Base-by-base conservation (phyloP, 2,888 invertebrate genomes). In the Thymelicus lineola region DNA sequence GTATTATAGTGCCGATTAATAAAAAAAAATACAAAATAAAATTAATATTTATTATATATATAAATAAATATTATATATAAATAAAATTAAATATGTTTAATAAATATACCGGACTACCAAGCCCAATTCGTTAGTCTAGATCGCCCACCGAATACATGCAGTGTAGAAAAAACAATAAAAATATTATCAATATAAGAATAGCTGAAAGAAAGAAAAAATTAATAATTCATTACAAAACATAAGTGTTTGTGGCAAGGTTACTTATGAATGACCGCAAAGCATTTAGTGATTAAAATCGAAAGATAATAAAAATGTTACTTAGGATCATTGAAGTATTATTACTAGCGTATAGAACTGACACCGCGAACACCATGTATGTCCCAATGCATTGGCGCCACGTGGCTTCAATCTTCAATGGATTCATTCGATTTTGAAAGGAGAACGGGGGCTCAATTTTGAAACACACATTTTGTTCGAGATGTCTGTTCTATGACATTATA, bases 71-170 rank as follows among this genome's bases (percentile, higher is more conserved):
- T 14, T 53, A 42, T 46, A 64, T 57, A 46, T 45, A 69, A 61
- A 71, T 66, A 59, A 68, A 36, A 68, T 38, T 66, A 58, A 55
- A 61, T 42, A 12, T 12, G 5, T 9, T 9, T 42, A 42, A 9
- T 42, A 42, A 12, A 12, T 12, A 42, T 3, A 1, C 28, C 38
- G 67, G 72, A 62, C 72, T 48, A 71, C 61, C 71, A 60, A 74
- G 71, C 73, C 75, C 73, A 74, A 57, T 28, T 6, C 17, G 48
- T 74, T 73, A 72, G 74, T 74, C 70, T 73, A 71, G 66, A 73
- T 68, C 71, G 72, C 74, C 74, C 75, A 75, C 71, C 71, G 60
- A 66, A 12, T 42, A 7, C 74, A 75, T 73, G 66, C 75, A 75
- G 48, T 14, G n/a, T 17, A 68, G 71, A 66, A 66, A 71, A 69